phyloP scores from a whole-genome alignment of 2,797 vertebrate genomes.

The Pyrocephalus nanus region DNA sequence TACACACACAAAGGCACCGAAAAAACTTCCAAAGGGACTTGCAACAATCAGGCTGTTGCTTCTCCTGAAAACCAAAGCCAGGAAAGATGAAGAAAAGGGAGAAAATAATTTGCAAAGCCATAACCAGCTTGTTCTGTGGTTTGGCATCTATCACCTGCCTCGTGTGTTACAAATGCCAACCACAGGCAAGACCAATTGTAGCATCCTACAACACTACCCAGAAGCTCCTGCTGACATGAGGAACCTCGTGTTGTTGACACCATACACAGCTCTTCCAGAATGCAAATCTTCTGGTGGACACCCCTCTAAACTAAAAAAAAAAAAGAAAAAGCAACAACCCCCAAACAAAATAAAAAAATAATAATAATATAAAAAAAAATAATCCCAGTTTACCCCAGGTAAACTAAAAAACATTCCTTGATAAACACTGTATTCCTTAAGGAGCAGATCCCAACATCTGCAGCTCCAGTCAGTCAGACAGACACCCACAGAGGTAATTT shows the following conservation, averaged over 20 bases:
- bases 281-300: background rate
- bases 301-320: background rate
- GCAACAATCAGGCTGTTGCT: background rate
- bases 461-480: background rate
- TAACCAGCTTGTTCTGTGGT: background rate
- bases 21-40: background rate
- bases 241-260: background rate
- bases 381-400: background rate
- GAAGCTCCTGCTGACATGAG: background rate
- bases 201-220: background rate
- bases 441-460: background rate
- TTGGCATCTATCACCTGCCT: background rate
- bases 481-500: background rate
- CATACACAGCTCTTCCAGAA: background rate
- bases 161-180: background rate
- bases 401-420: background rate
- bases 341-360: too few relatives aligned
- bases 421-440: background rate
- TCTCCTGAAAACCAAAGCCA: background rate
- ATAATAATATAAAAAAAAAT: background rate
- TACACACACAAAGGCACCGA: accelerated
- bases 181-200: background rate
- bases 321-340: background rate
- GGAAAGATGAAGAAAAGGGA: background rate
- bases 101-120: background rate